Evolutionary conservation across 2,888 invertebrate species (phyloP).

Genomic region (Nesidiocoris tenuis): DNA sequence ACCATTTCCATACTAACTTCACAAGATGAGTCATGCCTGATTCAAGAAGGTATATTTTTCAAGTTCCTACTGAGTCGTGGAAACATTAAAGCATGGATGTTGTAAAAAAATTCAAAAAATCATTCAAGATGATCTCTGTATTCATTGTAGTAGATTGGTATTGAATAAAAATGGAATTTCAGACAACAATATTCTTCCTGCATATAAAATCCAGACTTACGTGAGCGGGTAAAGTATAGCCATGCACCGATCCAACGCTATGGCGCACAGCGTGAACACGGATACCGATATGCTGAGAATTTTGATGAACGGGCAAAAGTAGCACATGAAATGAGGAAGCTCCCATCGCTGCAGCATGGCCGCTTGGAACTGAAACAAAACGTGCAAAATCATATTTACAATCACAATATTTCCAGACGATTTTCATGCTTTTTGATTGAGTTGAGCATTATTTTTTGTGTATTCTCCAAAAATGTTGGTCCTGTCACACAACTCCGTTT

Average conservation of each 20-base stretch:
- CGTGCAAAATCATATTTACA: no score
- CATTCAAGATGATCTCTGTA: no score
- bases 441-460: not conserved
- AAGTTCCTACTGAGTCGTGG: no score
- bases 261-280: slow-evolving; percentile 82
- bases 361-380: slow-evolving; percentile 72
- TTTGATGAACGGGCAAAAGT: slow-evolving; percentile 84
- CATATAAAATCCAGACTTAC: no score
- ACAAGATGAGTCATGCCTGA: no score
- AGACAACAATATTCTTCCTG: no score
- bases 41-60: no score
- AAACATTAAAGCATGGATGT: no score
- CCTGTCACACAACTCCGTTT: not conserved
- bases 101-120: no score
- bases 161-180: no score
- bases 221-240: slow-evolving; percentile 72
- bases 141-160: no score
- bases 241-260: slow-evolving; percentile 81
- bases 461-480: not conserved
- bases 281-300: slow-evolving; percentile 82
- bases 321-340: slow-evolving; percentile 81
- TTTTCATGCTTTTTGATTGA: not conserved
- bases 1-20: no score
- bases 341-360: slow-evolving; percentile 84
- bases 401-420: not conserved